Evolutionary conservation across 2,113 vertebrate genomes (phyloP).

Genomic region (Hassar affinis): DNA sequence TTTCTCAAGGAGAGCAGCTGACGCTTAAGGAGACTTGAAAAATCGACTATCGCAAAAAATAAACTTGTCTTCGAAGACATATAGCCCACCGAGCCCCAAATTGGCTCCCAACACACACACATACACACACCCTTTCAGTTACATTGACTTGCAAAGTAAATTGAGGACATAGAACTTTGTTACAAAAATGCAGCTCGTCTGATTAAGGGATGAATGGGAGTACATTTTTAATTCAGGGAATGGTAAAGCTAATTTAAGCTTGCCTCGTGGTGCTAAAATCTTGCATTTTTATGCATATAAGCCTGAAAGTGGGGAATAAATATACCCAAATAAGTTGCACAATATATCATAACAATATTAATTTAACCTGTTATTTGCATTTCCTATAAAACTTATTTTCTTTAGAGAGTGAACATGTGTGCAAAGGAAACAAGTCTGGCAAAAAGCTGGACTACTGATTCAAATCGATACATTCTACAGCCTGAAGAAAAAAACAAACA

Average conservation of each 20-base stretch:
- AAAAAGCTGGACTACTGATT: background rate
- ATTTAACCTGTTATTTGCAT: background rate
- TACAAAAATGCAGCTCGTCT: constrained; percentile 9
- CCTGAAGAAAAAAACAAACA: background rate
- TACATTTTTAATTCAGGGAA: constrained; percentile 44
- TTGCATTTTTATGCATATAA: background rate
- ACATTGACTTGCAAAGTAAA: constrained; percentile 74
- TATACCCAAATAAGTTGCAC: background rate
- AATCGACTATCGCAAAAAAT: constrained; percentile 78
- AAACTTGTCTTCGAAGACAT: constrained; percentile 81
- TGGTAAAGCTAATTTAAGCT: constrained; percentile 23
- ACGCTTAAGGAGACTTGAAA: constrained; percentile 78
- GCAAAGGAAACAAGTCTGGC: background rate
- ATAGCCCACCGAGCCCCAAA: constrained; percentile 72
- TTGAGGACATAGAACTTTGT: constrained; percentile 55
- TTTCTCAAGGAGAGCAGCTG: constrained; percentile 76
- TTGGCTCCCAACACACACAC: constrained; percentile 69
- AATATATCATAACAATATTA: background rate
- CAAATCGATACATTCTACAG: background rate
- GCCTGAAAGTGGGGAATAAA: background rate
- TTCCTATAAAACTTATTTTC: background rate
- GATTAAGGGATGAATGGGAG: constrained; percentile 45
- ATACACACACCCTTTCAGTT: constrained; percentile 74
- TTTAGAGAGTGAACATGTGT: background rate
- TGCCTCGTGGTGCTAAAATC: background rate